Evolutionary conservation across 1,140 invertebrate genomes (phyloP).

Genomic region (Tetragnatha versicolor): DNA sequence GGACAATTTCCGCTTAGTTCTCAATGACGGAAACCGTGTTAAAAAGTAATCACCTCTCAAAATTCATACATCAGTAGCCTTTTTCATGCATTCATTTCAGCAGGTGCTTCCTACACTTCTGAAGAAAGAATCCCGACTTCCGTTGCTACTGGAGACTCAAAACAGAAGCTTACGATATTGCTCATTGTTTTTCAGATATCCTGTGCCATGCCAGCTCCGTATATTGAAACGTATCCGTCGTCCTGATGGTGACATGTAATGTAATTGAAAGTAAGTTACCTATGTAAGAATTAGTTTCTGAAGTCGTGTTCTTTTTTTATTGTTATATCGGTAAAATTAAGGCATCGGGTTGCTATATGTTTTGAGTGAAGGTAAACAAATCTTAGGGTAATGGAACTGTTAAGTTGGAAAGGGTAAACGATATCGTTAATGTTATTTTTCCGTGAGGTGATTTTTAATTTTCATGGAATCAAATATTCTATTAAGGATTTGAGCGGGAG

Average conservation of each 20-base stretch:
- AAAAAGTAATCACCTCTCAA: slow-evolving; percentile 45
- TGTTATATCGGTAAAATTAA: no score
- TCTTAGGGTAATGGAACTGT: no score
- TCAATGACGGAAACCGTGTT: slow-evolving; percentile 50
- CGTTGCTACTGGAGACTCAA: slow-evolving; percentile 35
- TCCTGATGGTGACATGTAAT: background rate
- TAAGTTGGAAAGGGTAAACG: no score
- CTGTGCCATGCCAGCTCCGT: slow-evolving; percentile 1
- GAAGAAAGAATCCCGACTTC: slow-evolving; percentile 38
- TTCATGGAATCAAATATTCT: no score
- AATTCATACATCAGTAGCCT: background rate
- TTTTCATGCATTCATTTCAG: slow-evolving; percentile 49
- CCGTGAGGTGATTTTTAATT: no score
- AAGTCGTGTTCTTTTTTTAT: no score
- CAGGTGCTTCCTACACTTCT: slow-evolving; percentile 31
- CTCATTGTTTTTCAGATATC: slow-evolving; percentile 42
- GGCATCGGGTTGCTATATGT: no score
- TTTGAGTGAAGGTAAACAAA: no score
- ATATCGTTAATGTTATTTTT: no score
- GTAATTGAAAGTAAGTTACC: slow-evolving; percentile 35
- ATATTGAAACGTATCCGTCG: slow-evolving; percentile 41
- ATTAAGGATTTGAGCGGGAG: no score
- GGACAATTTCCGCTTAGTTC: slow-evolving; percentile 45
- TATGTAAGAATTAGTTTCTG: no score
- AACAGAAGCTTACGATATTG: slow-evolving; percentile 32